Evolutionary conservation across 2,113 vertebrate genomes (phyloP).

Genomic region (Salminus brasiliensis): DNA sequence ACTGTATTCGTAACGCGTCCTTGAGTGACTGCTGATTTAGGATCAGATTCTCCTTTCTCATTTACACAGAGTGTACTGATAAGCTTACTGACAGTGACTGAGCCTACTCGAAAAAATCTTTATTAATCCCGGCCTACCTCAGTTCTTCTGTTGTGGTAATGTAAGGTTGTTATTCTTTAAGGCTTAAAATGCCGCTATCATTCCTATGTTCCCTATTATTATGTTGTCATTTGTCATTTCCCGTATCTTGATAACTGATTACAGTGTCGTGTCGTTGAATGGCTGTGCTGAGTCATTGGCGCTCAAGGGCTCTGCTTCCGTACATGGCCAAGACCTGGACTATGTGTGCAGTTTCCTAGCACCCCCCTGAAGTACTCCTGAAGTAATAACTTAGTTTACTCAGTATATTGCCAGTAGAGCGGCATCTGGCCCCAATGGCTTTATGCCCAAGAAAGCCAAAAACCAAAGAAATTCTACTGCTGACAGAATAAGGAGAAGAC

Average conservation of each 20-base stretch:
- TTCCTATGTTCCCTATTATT: conserved; percentile 5
- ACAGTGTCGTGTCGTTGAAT: conserved; percentile 56
- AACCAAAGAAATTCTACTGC: too few relatives aligned
- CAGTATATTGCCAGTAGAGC: too few relatives aligned
- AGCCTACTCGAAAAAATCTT: not conserved
- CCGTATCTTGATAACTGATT: conserved; percentile 9
- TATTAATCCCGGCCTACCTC: not conserved
- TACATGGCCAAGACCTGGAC: conserved; percentile 47
- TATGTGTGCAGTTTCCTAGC: conserved; percentile 34
- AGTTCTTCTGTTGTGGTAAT: not conserved
- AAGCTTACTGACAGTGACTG: too few relatives aligned
- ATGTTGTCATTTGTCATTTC: conserved; percentile 19
- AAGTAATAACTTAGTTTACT: conserved; percentile 4
- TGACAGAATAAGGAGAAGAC: not conserved
- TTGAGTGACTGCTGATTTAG: too few relatives aligned
- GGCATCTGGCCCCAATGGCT: not conserved
- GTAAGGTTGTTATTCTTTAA: not conserved
- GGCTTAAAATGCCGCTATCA: not conserved
- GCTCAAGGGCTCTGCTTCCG: conserved; percentile 57
- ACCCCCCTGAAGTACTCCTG: conserved; percentile 40
- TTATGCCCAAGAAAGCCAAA: not conserved
- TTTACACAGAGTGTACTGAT: too few relatives aligned
- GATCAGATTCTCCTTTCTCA: too few relatives aligned
- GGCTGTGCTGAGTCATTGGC: conserved; percentile 50
- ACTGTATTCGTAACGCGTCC: too few relatives aligned